Base-by-base conservation (phyloP, 2,113 vertebrate species). In the Myotis brandtii region DNA sequence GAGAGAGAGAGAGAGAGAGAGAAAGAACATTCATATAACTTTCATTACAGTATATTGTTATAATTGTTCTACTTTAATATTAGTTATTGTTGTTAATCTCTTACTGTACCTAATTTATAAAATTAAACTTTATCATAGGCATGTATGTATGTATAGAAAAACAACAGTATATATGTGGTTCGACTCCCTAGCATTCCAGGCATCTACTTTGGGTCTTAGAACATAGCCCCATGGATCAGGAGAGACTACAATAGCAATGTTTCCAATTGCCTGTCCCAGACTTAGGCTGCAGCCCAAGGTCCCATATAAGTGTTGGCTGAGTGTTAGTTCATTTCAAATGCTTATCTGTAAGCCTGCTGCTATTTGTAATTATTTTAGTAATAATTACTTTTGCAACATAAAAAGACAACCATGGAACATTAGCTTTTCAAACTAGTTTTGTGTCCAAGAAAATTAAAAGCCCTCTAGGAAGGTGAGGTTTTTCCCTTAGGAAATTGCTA, bases 401-500 rank as follows among this genome's bases (percentile, higher is more conserved):
- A 73, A n/a, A 37, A 16, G 17, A 87, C 37, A 66, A 89, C n/a
- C 37, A 17, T 0, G 9, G 34, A 40, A 59, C 10, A 2, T 64
- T 66, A 73, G 14, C 37, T 87, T 96, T 96, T 72, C 62, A 84
- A 66, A 46, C 62, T 93, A 54, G 16, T 93, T 91, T 94, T 17
- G 18, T 52, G 17, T 77, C 46, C 27, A 82, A 69, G 80, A 88
- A 91, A 88, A 72, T 52, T 83, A 96, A 79, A 23, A 91, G 18
- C 40, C 6, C 83, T 88, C 7, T 50, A 62, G 32, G 14, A 27
- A 83, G 9, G 25, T 43, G 6, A 86, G 32, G n/a, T 8, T n/a
- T 72, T 95, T 70, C 59, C 37, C 72, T 79, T 43, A 85, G 34
- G 9, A 52, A 89, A 75, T 62, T 76, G 17, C 86, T 82, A 27